phyloP scores from a whole-genome alignment of 2,113 vertebrate species.

The Prionailurus bengalensis region DNA sequence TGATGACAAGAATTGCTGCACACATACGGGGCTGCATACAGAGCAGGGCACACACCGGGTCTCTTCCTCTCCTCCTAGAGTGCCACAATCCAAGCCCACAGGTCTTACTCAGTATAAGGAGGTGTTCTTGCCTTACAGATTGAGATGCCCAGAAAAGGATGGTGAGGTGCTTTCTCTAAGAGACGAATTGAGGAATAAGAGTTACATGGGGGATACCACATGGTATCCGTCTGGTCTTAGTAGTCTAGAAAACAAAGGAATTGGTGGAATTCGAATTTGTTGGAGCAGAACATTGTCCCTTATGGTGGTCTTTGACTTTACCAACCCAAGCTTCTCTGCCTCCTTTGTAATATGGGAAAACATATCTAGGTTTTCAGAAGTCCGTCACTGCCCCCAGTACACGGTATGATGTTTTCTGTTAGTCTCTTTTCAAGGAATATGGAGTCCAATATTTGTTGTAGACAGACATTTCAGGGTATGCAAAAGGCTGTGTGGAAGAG shows the following conservation, averaged over 20 bases:
- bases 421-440: not conserved
- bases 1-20: not conserved
- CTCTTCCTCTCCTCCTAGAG: not conserved
- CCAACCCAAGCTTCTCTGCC: not conserved
- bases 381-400: not conserved
- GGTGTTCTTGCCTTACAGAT: not conserved
- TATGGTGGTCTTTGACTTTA: not conserved
- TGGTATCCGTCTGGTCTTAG: not conserved
- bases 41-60: not conserved
- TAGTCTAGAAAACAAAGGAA: not conserved
- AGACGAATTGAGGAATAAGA: not conserved
- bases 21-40: not conserved
- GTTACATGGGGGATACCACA: not conserved
- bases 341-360: not conserved
- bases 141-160: not conserved
- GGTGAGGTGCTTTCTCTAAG: not conserved
- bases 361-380: not conserved
- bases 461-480: not conserved
- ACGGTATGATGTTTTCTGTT: not conserved
- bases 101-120: not conserved
- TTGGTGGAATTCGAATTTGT: not conserved
- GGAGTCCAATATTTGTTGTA: not conserved
- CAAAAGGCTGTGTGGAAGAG: not conserved
- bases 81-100: not conserved
- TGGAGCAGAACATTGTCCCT: not conserved